Base-by-base conservation (phyloP, 2,797 vertebrate species). In the Mus spretus region DNA sequence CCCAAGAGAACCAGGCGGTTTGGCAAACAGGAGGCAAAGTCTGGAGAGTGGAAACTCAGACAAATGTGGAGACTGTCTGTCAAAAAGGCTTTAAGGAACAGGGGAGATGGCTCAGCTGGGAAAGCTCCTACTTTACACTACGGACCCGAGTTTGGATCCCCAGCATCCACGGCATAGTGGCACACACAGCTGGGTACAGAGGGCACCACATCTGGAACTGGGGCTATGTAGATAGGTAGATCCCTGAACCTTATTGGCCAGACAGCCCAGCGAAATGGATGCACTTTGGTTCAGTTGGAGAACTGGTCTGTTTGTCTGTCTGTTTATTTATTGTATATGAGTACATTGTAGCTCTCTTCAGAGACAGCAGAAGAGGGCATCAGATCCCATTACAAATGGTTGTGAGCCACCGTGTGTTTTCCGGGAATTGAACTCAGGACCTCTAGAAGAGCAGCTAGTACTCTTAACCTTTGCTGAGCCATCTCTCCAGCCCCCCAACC, bases 21-120 rank as follows among this genome's bases (percentile, higher is more conserved):
- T 85, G 82, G 63, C 57, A 84, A 57, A 93, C 24, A 55, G 50
- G 77, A 94, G 63, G 53, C 72, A 88, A 80, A 92, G 75, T 50
- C 24, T 11, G 40, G n/a, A 88, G 44, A 61, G 50, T n/a, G 75
- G 17, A 72, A 78, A 77, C 28, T 93, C 26, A 61, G 92, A 55
- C 37, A 83, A 89, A 15, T 75, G n/a, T 75, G 34, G 90, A 22
- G n/a, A 40, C 59, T 82, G 88, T 79, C 59, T 82, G 88, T 79
- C 37, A 75, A 78, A 92, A 67, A 57, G 79, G 34, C 13, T 2
- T 59, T 8, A 44, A 34, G 40, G 11, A 67, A 12, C 61, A 24
- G 63, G 61, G 63, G 63, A 50, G 40, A 59, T 34, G 63, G 63
- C 44, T 67, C 44, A 22, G 28, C 22, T 34, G 83, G 61, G 12